Conservation (phyloP, 2,113 vertebrate genomes). For the Dipodomys merriami region DNA sequence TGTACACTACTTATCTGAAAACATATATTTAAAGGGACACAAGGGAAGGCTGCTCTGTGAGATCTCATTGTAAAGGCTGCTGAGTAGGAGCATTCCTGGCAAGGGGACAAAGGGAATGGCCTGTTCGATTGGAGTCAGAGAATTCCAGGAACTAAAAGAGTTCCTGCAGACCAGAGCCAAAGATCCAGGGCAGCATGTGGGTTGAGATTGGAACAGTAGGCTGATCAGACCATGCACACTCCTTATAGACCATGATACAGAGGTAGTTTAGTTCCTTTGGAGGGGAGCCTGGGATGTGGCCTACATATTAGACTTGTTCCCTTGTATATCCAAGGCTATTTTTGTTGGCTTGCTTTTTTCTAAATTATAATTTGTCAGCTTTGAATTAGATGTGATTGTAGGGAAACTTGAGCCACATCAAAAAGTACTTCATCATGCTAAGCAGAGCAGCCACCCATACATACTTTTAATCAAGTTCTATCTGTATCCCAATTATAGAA, state of each 20-base stretch:
- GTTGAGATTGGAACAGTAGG: not conserved
- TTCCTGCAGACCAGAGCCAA: not conserved
- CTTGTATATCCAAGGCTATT: not conserved
- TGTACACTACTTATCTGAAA: slow-evolving; percentile 18
- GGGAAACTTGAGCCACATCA: not conserved
- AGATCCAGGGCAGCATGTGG: not conserved
- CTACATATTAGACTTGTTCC: not conserved
- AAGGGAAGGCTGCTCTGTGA: slow-evolving; percentile 5
- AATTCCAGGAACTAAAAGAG: not conserved
- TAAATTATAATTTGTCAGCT: not conserved
- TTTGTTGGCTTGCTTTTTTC: slow-evolving; percentile 25
- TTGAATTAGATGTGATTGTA: not conserved
- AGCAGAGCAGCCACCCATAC: not conserved
- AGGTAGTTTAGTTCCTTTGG: not conserved
- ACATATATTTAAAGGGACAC: not conserved
- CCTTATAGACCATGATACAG: not conserved
- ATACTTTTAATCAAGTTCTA: not conserved
- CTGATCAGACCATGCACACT: not conserved
- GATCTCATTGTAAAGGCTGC: not conserved
- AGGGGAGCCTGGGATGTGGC: not conserved
- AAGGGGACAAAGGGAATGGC: not conserved
- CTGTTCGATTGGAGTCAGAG: not conserved
- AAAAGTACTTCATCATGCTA: not conserved
- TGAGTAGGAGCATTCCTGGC: slow-evolving; percentile 37
- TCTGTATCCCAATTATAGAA: not conserved